These are phyloP conservation scores for Syngnathoides biaculeatus DNA, from an alignment of 2,113 vertebrate genomes.

Conservation along the genomic window DNA sequence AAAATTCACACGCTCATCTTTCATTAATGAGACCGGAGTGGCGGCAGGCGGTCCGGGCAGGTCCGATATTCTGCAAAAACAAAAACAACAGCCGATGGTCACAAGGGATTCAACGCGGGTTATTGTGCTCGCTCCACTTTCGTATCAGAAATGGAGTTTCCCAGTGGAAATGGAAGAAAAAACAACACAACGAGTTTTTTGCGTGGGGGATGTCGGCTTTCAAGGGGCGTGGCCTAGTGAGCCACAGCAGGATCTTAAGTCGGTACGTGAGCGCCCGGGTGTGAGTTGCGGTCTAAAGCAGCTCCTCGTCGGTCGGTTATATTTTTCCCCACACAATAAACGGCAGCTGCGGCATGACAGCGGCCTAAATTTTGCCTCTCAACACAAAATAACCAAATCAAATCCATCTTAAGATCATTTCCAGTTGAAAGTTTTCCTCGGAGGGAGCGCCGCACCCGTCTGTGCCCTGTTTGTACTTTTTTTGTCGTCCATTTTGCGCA, in stretches of 20 bases:
- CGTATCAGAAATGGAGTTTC: not conserved
- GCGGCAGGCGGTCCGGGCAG: not conserved
- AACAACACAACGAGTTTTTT: no score
- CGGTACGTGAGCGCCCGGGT: not conserved
- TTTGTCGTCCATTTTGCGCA: not conserved
- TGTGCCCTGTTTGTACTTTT: not conserved
- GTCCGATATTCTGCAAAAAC: not conserved
- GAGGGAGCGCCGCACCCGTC: no score
- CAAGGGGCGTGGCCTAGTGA: not conserved
- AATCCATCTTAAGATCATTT: not conserved
- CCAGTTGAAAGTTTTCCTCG: no score
- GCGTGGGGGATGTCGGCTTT: no score
- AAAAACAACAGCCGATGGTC: not conserved
- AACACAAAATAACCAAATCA: not conserved
- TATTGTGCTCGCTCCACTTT: no score
- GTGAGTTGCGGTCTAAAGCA: not conserved
- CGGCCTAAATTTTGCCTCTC: not conserved
- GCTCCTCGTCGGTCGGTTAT: no score
- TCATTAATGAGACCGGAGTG: not conserved
- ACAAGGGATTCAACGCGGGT: not conserved
- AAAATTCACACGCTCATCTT: constrained; percentile 5
- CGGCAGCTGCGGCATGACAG: no score
- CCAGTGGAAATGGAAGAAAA: not conserved
- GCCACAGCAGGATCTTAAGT: no score
- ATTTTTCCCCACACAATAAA: no score